phyloP scores from a whole-genome alignment of 2,888 invertebrate species.

The Ctenicera cuprea region DNA sequence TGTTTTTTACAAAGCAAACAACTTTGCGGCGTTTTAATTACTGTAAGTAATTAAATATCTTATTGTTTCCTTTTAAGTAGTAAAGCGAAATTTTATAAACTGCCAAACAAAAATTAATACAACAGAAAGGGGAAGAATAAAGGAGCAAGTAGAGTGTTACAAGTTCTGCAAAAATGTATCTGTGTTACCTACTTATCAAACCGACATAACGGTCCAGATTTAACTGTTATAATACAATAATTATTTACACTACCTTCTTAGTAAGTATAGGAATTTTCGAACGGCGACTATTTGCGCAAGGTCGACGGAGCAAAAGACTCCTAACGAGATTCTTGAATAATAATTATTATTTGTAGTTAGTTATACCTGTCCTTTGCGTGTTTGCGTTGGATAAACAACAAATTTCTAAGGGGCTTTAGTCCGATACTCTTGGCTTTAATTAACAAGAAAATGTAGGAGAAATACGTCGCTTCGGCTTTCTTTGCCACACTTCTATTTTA shows the following conservation, averaged over 20 bases:
- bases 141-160: too few relatives aligned
- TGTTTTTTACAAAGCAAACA: too few relatives aligned
- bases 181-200: constrained; percentile 29
- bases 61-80: too few relatives aligned
- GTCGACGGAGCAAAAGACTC: constrained; percentile 24
- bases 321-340: constrained; percentile 22
- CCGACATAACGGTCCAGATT: constrained; percentile 14
- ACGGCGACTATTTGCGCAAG: constrained; percentile 24
- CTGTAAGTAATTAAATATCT: too few relatives aligned
- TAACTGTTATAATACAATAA: constrained; percentile 20
- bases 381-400: background rate
- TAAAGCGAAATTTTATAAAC: too few relatives aligned
- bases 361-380: constrained; percentile 2
- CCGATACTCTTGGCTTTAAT: background rate
- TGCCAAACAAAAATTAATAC: too few relatives aligned
- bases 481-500: too few relatives aligned
- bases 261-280: constrained; percentile 12
- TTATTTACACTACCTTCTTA: constrained; percentile 18
- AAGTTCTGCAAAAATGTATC: background rate
- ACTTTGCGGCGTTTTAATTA: too few relatives aligned
- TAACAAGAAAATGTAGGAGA: background rate
- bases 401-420: background rate
- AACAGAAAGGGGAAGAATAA: too few relatives aligned
- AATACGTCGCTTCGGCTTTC: too few relatives aligned
- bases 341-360: constrained; percentile 12